These are phyloP conservation scores for Tetramorium simillimum DNA, from an alignment of 1,140 invertebrate species.

Conservation along the genomic window DNA sequence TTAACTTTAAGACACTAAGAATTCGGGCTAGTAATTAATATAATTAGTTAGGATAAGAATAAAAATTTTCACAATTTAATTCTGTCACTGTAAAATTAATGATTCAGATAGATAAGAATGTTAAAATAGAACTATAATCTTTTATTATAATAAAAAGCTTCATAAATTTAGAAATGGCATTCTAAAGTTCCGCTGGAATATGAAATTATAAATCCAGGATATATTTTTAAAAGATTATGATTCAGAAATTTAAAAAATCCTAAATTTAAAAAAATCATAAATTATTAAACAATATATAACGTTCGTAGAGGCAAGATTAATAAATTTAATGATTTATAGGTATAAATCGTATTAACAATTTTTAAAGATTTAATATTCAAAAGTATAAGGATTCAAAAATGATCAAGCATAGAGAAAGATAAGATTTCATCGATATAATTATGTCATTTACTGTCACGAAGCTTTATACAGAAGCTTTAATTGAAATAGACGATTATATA, in stretches of 20 bases:
- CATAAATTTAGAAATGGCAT: neutral
- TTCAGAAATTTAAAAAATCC: neutral
- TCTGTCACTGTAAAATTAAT: neutral
- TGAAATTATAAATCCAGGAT: no score
- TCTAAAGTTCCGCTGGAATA: neutral
- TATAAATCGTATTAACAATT: no score
- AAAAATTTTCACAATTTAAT: neutral
- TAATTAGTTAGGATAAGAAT: neutral
- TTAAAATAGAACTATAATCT: neutral
- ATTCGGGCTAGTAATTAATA: neutral
- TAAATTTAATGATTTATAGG: neutral
- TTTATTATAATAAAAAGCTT: neutral
- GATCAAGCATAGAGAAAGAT: neutral
- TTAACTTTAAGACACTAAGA: neutral
- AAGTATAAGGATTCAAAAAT: neutral
- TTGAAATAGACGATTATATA: constrained; percentile 1
- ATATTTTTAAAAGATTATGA: neutral
- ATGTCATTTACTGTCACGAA: neutral
- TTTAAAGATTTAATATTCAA: neutral
- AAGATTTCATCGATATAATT: neutral
- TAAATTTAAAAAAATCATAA: neutral
- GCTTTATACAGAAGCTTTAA: neutral
- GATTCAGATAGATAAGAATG: neutral
- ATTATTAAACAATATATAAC: neutral
- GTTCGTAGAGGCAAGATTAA: neutral